Evolutionary conservation across 2,797 vertebrate genomes (phyloP).

Genomic region (Poecilia velifera): DNA sequence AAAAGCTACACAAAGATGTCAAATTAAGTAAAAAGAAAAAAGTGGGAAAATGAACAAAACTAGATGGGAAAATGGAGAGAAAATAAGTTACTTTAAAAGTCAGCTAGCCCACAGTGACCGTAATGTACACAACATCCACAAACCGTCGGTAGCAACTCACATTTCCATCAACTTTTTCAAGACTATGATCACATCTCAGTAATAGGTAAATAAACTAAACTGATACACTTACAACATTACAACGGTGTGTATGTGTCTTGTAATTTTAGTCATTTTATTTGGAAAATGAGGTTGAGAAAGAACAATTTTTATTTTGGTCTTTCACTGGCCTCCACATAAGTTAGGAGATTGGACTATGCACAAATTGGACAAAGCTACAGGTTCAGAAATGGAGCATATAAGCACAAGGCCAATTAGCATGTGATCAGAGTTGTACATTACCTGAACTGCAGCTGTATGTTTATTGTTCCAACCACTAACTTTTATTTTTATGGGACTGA

Average conservation of each 20-base stretch:
- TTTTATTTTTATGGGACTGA: neutral
- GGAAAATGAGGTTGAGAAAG: neutral
- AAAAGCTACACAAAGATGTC: conserved; percentile 12
- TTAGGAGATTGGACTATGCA: neutral
- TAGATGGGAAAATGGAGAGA: neutral
- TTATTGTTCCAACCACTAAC: neutral
- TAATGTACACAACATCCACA: neutral
- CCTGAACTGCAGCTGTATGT: neutral
- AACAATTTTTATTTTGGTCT: neutral
- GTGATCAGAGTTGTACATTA: neutral
- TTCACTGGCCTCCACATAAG: neutral
- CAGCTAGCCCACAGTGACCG: neutral
- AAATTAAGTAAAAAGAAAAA: conserved; percentile 15
- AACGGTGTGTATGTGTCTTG: neutral
- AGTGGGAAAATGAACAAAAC: neutral
- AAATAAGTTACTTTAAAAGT: too few species aligned
- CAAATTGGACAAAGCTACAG: neutral
- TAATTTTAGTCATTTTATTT: neutral
- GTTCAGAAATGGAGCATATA: neutral
- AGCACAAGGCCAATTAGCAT: neutral
- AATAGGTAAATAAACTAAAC: neutral
- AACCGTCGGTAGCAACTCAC: neutral
- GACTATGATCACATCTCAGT: neutral
- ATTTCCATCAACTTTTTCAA: neutral
- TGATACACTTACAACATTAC: neutral